Evolutionary conservation across 2,113 vertebrate species (phyloP), one percentile per base, ranked within the genome.

Genomic region (Orycteropus afer): DNA sequence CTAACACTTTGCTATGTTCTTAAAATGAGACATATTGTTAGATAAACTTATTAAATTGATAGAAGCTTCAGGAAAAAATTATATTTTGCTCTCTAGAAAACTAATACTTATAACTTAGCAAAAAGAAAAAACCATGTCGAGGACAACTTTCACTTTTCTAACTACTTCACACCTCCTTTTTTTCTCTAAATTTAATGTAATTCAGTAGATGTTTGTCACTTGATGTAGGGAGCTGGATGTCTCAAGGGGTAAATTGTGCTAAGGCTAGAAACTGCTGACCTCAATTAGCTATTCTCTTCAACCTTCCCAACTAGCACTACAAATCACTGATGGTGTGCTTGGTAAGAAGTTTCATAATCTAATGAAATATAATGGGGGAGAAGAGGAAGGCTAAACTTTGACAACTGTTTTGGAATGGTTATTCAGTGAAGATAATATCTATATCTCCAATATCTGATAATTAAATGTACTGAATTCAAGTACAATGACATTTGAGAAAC

Each of bases 1-100:
- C 77, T 93, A 82, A 67, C 15, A 29, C 2, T 89, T 49, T 57
- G 42, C 45, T 85, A 96, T 85, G 20, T 32, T 83, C 65, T 63
- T 8, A 76, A 20, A 95, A 73, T 23, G 92, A 96, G 37, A 5
- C 63, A n/a, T 53, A 61, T 7, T 65, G 9, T 40, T 32, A 91
- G 67, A 82, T 89, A n/a, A 85, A 53, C 20, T 49, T 57, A 49
- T 42, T 82, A 83, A 84, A 65, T 53, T 55, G 47, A 51, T 0
- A 91, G 15, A 73, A n/a, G 3, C n/a, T 67, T n/a, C 77, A 85
- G 25, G 32, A 25, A 14, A n/a, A 18, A 88, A 90, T 57, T 78
- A 88, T 91, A 89, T 34, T 77, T 59, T 93, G 77, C 40, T 85
- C 61, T 71, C 67, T 79, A 81, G 89, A 91, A 95, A 82, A 76